Evolutionary conservation across 1,140 invertebrate species (phyloP), one percentile per base, ranked within the genome.

Genomic region (Diuraphis noxia): DNA sequence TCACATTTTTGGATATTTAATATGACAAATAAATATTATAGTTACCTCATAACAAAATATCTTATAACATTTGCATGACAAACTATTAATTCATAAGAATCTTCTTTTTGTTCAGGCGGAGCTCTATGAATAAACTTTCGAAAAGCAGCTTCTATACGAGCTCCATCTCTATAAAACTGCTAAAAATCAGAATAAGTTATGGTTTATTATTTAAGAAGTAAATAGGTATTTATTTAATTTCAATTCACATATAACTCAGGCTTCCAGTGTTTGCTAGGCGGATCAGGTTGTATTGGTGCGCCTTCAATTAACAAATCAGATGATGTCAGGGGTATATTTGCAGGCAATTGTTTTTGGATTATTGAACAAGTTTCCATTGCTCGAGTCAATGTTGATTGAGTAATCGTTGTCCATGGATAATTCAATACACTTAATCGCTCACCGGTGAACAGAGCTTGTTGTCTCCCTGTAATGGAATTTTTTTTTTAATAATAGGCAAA

Each of bases 11-110:
- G n/a, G 23, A n/a, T 72, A 1, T 13, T 72, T 72, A n/a, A n/a
- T 2, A 72, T 13, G n/a, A 63, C 13, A 30, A 56, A 56, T 56
- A 56, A 13, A 63, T 17, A 25, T 41, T 36, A n/a, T 43, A 92
- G 94, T 94, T 94, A 98, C 98, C 98, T 96, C 95, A 98, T 99
- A 34, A 99, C 96, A 94, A 99, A 99, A 94, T 99, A 99, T 92
- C 99, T 95, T 93, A 99, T 99, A 23, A 99, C 98, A 94, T 99
- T 99, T 25, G 97, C 98, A 94, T 99, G 99, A 92, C 98, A 99
- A 10, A 99, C 98, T 82, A 99, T 95, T 46, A 99, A 93, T 85
- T 99, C 99, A 94, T 97, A 98, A 13, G 96, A 96, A 93, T 99
- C 98, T 92, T 96, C 94, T 85, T 96, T 95, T 94, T 99, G 98